Conservation (phyloP, 2,888 invertebrate species). For the Tipula unca region DNA sequence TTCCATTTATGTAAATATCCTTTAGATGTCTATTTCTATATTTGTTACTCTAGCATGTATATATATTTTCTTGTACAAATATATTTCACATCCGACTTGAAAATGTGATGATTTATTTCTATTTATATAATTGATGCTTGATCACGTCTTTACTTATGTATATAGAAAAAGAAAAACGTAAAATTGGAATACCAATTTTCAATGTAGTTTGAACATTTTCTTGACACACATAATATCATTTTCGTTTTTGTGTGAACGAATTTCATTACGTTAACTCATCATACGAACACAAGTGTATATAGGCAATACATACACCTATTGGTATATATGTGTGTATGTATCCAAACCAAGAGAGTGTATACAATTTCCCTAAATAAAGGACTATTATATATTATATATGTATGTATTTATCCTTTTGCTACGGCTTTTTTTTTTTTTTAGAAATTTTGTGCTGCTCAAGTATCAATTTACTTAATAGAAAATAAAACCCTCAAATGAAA, state of each 20-base stretch:
- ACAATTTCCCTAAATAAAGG: neutral
- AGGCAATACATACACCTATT: neutral
- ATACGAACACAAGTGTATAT: neutral
- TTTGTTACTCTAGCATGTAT: too few relatives aligned
- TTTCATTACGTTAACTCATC: neutral
- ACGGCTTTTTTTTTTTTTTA: neutral
- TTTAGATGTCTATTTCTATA: too few relatives aligned
- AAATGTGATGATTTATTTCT: neutral
- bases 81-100: neutral
- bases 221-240: neutral
- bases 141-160: neutral
- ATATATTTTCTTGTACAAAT: neutral
- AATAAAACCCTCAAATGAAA: neutral
- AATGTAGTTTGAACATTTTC: neutral
- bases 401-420: neutral
- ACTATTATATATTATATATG: neutral
- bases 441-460: neutral
- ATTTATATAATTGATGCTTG: neutral
- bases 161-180: neutral
- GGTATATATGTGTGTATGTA: neutral
- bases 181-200: neutral
- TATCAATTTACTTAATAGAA: conserved; percentile 14
- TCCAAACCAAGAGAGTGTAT: neutral
- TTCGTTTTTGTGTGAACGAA: neutral
- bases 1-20: neutral